Evolutionary conservation across 2,797 vertebrate genomes (phyloP).

Genomic region (Mormyrops boulengeri): DNA sequence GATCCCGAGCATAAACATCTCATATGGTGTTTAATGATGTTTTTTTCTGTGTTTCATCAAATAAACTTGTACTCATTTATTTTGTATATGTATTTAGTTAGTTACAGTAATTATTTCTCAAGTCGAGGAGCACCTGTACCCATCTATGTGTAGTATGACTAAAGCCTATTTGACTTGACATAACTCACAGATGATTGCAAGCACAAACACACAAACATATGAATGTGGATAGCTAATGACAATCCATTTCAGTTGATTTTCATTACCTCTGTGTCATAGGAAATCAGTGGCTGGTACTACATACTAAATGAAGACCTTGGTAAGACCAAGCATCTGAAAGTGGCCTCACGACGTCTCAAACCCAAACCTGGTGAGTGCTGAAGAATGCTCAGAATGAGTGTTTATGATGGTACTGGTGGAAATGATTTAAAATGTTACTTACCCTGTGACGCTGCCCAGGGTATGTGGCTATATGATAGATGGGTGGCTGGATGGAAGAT

Average conservation of each 20-base stretch:
- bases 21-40: background rate
- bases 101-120: background rate
- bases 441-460: background rate
- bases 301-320: constrained; percentile 76
- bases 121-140: background rate
- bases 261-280: constrained; percentile 50
- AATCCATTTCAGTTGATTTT: constrained; percentile 9
- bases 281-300: constrained; percentile 79
- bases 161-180: background rate
- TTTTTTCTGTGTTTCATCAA: background rate
- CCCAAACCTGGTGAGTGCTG: constrained; percentile 43
- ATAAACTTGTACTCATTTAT: background rate
- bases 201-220: background rate
- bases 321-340: constrained; percentile 76
- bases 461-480: background rate
- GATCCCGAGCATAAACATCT: background rate
- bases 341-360: constrained; percentile 54
- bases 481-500: background rate
- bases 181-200: background rate
- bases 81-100: background rate
- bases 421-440: background rate
- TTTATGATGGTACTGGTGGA: background rate
- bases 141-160: background rate
- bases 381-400: background rate
- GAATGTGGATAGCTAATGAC: background rate